Conservation (phyloP, 2,888 invertebrate species). For the Callinectes sapidus region DNA sequence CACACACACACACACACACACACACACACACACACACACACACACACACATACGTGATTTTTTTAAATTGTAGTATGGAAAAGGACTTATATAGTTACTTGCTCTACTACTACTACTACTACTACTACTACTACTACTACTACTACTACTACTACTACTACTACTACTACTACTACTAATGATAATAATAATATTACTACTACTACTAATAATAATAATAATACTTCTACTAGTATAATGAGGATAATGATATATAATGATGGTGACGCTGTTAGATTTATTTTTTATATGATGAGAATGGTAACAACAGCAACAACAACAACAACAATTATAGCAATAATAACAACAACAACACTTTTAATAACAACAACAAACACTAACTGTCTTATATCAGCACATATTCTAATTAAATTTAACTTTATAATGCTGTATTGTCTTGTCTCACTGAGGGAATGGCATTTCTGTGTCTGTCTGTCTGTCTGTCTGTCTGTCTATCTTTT, state of each 20-base stretch:
- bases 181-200: no score
- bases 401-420: background rate
- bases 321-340: background rate
- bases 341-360: background rate
- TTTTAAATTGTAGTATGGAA: background rate
- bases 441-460: no score
- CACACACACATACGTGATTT: constrained; percentile 25
- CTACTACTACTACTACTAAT: constrained; percentile 24
- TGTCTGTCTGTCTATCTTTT: background rate
- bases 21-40: constrained; percentile 41
- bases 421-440: background rate
- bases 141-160: constrained; percentile 32
- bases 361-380: constrained; percentile 41
- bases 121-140: constrained; percentile 22
- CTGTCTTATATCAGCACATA: background rate
- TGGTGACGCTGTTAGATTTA: background rate
- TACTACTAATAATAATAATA: no score
- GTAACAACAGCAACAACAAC: background rate
- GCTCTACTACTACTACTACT: constrained; percentile 11
- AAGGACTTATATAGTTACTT: background rate
- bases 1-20: constrained; percentile 43
- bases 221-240: constrained; percentile 6
- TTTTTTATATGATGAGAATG: background rate
- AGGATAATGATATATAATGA: background rate
- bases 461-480: background rate